Evolutionary conservation across 2,113 vertebrate species (phyloP).

Genomic region (Phylloscopus trochiloides): DNA sequence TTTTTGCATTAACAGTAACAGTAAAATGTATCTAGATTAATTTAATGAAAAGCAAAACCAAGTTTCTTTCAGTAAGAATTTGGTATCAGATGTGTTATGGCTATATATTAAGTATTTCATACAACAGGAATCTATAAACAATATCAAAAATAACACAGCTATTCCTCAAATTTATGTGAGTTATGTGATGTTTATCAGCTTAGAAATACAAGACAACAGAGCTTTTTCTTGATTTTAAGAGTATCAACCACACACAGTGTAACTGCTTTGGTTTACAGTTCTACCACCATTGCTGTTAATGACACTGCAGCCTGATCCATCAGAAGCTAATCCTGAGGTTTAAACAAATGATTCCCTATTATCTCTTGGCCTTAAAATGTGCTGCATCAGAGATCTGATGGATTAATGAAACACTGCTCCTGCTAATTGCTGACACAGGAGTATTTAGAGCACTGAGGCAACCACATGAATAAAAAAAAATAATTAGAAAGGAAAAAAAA

Average conservation of each 20-base stretch:
- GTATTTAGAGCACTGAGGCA: constrained; percentile 70
- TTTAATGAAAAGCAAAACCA: neutral
- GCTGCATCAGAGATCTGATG: constrained; percentile 72
- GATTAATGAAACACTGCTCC: constrained; percentile 84
- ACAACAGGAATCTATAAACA: neutral
- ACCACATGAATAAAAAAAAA: constrained; percentile 60
- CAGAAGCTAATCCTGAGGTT: constrained; percentile 73
- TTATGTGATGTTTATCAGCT: neutral
- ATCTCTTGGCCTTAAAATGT: constrained; percentile 76
- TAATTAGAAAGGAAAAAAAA: neutral
- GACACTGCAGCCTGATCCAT: constrained; percentile 3
- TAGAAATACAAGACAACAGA: neutral
- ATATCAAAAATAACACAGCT: neutral
- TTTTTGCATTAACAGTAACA: neutral
- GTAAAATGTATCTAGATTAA: neutral
- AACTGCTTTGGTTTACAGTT: neutral
- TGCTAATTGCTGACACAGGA: constrained; percentile 86
- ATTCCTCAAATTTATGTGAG: neutral
- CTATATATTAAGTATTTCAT: neutral
- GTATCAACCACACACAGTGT: neutral
- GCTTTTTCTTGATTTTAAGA: neutral
- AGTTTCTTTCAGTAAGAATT: neutral
- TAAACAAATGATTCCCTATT: constrained; percentile 74
- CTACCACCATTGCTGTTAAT: constrained; percentile 2
- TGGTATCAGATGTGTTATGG: neutral